A percentile compares a stretch with the other conserved stretches of the same genome.
These are phyloP conservation scores for Cataglyphis hispanica DNA, from an alignment of 1,140 invertebrate species.

Conservation along the genomic window DNA sequence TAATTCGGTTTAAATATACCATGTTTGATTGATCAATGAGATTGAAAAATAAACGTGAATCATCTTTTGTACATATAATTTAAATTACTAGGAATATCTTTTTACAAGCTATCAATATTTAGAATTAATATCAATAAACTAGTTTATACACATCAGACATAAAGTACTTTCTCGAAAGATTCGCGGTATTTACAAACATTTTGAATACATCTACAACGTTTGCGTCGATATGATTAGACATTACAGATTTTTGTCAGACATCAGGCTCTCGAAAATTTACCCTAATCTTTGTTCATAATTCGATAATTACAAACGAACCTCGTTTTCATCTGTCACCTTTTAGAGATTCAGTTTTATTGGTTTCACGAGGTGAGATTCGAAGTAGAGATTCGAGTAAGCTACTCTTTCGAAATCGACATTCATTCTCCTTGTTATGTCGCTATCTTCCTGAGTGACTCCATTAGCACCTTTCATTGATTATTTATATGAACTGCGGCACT, in stretches of 20 bases:
- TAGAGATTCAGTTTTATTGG: conserved; percentile 51
- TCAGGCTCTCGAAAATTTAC: conserved; percentile 47
- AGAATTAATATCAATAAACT: conserved; percentile 26
- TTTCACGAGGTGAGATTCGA: conserved; percentile 58
- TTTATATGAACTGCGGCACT: conserved; percentile 61
- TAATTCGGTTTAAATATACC: background rate
- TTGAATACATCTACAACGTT: conserved; percentile 39
- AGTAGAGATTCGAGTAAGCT: conserved; percentile 17
- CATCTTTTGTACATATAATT: conserved; percentile 10
- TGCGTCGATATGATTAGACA: conserved; percentile 70
- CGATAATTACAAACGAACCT: conserved; percentile 57
- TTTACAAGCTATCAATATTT: conserved; percentile 8
- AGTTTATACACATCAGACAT: conserved; percentile 15
- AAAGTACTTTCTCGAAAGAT: conserved; percentile 16
- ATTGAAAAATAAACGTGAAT: conserved; percentile 23
- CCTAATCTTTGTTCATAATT: conserved; percentile 20
- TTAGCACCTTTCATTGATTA: conserved; percentile 57
- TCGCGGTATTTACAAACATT: conserved; percentile 21
- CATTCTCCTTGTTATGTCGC: background rate
- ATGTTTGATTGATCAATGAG: conserved; percentile 9
- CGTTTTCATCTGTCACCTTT: conserved; percentile 36
- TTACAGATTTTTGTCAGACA: conserved; percentile 53
- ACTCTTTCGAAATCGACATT: conserved; percentile 33
- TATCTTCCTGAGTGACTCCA: conserved; percentile 19
- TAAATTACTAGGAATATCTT: conserved; percentile 9